Base-by-base conservation (phyloP, 2,797 vertebrate species). In the Gephyroberyx darwinii region DNA sequence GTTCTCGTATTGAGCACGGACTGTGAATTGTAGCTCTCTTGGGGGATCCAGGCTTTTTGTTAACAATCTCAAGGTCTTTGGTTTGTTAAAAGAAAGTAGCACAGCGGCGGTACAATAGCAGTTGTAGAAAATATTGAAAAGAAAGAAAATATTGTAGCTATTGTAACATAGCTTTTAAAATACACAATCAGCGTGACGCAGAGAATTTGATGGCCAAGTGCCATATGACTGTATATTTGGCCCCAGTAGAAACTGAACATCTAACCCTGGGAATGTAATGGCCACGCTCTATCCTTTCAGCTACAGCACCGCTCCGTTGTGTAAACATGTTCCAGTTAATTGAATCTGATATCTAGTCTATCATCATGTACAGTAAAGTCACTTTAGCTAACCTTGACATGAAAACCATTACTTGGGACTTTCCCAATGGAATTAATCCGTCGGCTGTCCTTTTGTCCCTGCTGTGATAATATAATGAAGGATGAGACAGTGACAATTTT, bases 321-420 rank as follows among this genome's bases (percentile, higher is more conserved):
- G 51, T 4, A 14, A 64, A 62, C 60, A 43, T 81, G 80, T 76
- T 82, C 62, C 58, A 80, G 22, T 82, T 88, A 82, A 90, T 82
- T 80, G 65, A 82, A 86, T 83, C 57, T 80, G 80, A 82, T 82
- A 74, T 17, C 62, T 35, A 75, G 76, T 88, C 76, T 73, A 65
- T 85, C 75, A 61, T 63, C 67, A 37, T 78, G 71, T 85, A 75
- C 71, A 62, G 53, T 73, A 67, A 78, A 82, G 78, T 85, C 78
- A 77, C 78, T 86, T 84, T 39, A 73, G 78, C 77, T 82, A 75
- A 84, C 87, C 86, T 87, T 89, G 84, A 84, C 84, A 88, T 69
- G 64, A 78, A 87, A 87, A 69, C 53, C 9, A 0, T 74, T 68
- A 64, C 59, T 69, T 13, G 37, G 71, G 69, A 81, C 78, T 20